Evolutionary conservation across 2,797 vertebrate genomes (phyloP), one percentile per base, ranked within the genome.

Genomic region (Phrynocephalus forsythii): DNA sequence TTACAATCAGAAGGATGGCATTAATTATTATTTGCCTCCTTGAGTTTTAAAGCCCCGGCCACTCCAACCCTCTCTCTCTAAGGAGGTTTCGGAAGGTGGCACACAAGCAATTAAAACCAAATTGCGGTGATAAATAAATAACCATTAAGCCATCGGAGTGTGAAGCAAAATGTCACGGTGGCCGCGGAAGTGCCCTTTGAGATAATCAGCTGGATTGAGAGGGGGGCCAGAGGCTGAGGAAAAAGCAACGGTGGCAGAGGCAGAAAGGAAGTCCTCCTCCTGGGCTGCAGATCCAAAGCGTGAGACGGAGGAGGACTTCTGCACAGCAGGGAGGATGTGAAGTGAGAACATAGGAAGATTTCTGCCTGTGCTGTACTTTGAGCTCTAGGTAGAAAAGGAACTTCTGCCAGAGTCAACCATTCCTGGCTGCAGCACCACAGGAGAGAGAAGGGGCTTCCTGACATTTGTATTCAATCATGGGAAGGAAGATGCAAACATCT

Each of bases 101-200:
- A 81, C 92, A 89, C 90, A 93, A 90, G 88, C 91, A 91, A 92
- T 93, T 94, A 92, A 88, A 87, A 90, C 91, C 92, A 91, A 92
- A 93, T 93, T 91, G 91, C 22, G 0, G 90, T 90, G 90, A 92
- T 92, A 90, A 94, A 94, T 91, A 94, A 95, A 84, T 91, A 89
- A 92, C 75, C 88, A 87, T 93, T 90, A 95, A 94, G 91, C 72
- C 0, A 0, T 79, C 1, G 24, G 0, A 63, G 72, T 76, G 77
- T 10, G 0, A 50, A 1, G 5, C 60, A 80, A 77, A 81, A 69
- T 81, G 78, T 84, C 78, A 80, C 33, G 8, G 11, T 72, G 63
- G 67, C 44, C 33, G 26, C 2, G 15, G 69, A 69, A 6, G 22
- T 1, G 7, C 50, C 71, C 71, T 56, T 63, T 76, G 68, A 68